A percentile compares a stretch with the other conserved stretches of the same genome.
These are phyloP conservation scores for Noctuana brunneofusca DNA, from an alignment of 2,888 invertebrate genomes.

Conservation along the genomic window DNA sequence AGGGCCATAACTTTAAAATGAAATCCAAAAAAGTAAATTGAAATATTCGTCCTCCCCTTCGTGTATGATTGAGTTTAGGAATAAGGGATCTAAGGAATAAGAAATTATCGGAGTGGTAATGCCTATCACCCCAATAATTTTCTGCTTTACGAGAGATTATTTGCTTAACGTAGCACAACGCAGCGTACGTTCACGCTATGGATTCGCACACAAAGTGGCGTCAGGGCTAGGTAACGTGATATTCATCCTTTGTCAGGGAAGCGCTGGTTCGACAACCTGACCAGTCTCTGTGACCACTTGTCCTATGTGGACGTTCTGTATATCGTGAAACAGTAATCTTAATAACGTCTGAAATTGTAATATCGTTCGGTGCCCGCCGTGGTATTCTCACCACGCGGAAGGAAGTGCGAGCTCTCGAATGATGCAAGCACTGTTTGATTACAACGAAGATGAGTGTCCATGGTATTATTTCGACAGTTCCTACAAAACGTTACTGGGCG, in stretches of 20 bases:
- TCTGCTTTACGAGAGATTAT: conserved; percentile 23
- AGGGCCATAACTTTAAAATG: no score
- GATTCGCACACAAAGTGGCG: conserved; percentile 63
- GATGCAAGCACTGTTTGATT: conserved; percentile 66
- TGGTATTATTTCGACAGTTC: conserved; percentile 82
- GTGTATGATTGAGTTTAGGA: not conserved
- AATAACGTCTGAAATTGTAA: conserved; percentile 43
- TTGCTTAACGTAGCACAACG: conserved; percentile 36
- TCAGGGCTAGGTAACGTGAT: conserved; percentile 62
- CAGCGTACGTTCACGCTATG: conserved; percentile 60
- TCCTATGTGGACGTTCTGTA: conserved; percentile 68
- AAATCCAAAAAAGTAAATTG: no score
- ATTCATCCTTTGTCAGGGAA: conserved; percentile 60
- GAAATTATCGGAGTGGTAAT: not conserved
- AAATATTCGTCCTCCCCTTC: no score
- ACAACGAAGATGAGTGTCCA: conserved; percentile 75
- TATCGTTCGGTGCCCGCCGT: conserved; percentile 58
- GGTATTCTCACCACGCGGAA: conserved; percentile 41
- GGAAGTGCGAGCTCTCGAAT: conserved; percentile 45
- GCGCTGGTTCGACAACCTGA: conserved; percentile 71
- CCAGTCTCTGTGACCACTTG: conserved; percentile 71
- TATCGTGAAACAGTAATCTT: conserved; percentile 56
- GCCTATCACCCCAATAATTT: not conserved
- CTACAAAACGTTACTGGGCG: conserved; percentile 77
- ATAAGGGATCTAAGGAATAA: not conserved